These are phyloP conservation scores for Cossypha niveicapilla DNA, from an alignment of 2,797 vertebrate species.

Conservation along the genomic window DNA sequence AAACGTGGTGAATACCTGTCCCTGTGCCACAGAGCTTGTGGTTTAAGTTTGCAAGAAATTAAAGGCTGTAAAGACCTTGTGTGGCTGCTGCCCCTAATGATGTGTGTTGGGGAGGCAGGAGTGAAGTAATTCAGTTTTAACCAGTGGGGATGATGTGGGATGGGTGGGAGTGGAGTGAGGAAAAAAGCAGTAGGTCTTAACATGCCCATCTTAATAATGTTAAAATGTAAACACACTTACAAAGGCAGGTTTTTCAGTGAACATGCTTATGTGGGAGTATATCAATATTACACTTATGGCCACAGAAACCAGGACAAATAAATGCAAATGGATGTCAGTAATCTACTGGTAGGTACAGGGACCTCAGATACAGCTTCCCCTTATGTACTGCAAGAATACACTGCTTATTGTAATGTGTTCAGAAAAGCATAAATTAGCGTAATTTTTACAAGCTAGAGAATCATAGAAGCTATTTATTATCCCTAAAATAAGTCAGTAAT, in stretches of 20 bases:
- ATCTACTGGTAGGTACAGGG: background rate
- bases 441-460: background rate
- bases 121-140: background rate
- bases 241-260: background rate
- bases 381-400: background rate
- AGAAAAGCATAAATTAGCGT: background rate
- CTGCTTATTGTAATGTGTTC: background rate
- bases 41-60: background rate
- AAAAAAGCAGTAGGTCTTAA: background rate
- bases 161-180: background rate
- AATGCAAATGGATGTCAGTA: background rate
- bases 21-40: background rate
- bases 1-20: background rate
- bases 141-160: background rate
- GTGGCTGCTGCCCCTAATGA: background rate
- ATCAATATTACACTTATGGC: background rate
- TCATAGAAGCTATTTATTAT: background rate
- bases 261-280: background rate
- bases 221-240: background rate
- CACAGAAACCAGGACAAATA: background rate
- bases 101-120: background rate
- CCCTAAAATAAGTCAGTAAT: background rate
- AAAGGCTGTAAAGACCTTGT: background rate
- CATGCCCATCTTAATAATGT: background rate
- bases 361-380: background rate